Evolutionary conservation across 2,113 vertebrate species (phyloP), one percentile per base, ranked within the genome.

Genomic region (Thalassarche chlororhynchos): DNA sequence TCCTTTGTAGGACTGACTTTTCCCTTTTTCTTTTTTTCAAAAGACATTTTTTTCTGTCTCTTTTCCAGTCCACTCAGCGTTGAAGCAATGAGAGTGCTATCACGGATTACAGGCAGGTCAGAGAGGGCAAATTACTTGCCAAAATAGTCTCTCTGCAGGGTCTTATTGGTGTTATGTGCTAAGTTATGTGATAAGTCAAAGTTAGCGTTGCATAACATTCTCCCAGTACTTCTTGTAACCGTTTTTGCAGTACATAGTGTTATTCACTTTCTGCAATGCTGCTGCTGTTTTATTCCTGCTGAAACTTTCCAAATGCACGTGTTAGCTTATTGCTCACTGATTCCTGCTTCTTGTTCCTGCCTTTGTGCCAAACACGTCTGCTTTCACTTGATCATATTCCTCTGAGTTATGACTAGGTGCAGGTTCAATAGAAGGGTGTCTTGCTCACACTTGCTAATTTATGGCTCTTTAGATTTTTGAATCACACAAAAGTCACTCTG

Each of bases 121-220:
- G 52, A 49, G 38, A 97, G 95, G 90, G 87, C 92, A 98, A 96
- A 97, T 96, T 97, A 89, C 88, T 94, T 96, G 93, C 94, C 96
- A 96, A 93, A 96, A 96, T 96, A 93, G 71, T 89, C 79, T 97
- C 84, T 90, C 85, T 74, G 88, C 86, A 90, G 85, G 65, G 75
- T 95, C 66, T 96, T 95, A 87, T 46, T 96, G 79, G 89, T 92
- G 64, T 84, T 95, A 87, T 25, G 61, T 71, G 90, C 38, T 94
- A 96, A 97, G 93, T 96, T 95, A 89, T 58, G 82, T 97, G 92
- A 81, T 96, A 96, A 96, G 91, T 97, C 96, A 97, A 95, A 96
- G 93, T 83, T 89, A 97, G 89, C 24, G 87, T 97, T 97, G 95
- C 95, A 91, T 94, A 97, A 91, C 90, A 96, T 86, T 90, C 70